These are phyloP conservation scores for Plodia interpunctella DNA, from an alignment of 1,140 invertebrate species.

Conservation along the genomic window DNA sequence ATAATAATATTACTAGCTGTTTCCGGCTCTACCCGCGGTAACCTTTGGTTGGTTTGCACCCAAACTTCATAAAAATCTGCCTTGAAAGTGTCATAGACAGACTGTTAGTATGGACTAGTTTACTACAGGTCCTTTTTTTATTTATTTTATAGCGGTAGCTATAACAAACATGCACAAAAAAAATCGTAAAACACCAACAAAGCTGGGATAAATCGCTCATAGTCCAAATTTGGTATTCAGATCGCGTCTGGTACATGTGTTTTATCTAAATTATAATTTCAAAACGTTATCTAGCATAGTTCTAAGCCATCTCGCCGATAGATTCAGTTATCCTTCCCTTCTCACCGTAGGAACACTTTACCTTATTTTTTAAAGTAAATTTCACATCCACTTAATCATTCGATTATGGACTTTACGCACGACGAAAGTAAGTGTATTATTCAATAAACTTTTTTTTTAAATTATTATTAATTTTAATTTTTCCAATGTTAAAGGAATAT, in stretches of 20 bases:
- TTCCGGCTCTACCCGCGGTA: too few relatives aligned
- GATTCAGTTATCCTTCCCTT: conserved; percentile 20
- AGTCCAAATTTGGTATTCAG: conserved; percentile 49
- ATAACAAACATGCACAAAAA: not conserved
- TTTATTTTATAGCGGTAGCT: not conserved
- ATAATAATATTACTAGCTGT: too few relatives aligned
- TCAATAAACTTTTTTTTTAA: not conserved
- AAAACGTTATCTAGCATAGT: conserved; percentile 41
- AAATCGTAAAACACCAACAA: conserved; percentile 7
- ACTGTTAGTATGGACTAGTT: too few relatives aligned
- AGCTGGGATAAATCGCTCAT: conserved; percentile 18
- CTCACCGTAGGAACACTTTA: conserved; percentile 1
- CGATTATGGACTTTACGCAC: conserved; percentile 22
- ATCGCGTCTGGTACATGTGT: conserved; percentile 49
- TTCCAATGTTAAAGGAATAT: too few relatives aligned
- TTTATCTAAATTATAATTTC: conserved; percentile 57
- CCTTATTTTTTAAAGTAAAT: not conserved
- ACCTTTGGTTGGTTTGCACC: too few relatives aligned
- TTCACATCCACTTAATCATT: not conserved
- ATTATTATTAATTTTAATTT: not conserved
- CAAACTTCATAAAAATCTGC: too few relatives aligned
- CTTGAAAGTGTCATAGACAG: too few relatives aligned
- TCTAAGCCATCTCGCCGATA: conserved; percentile 25
- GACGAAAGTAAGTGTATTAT: conserved; percentile 27
- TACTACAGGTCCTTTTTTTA: too few relatives aligned